These are phyloP conservation scores for Embiotoca jacksoni DNA, from an alignment of 2,113 vertebrate species.

Conservation along the genomic window DNA sequence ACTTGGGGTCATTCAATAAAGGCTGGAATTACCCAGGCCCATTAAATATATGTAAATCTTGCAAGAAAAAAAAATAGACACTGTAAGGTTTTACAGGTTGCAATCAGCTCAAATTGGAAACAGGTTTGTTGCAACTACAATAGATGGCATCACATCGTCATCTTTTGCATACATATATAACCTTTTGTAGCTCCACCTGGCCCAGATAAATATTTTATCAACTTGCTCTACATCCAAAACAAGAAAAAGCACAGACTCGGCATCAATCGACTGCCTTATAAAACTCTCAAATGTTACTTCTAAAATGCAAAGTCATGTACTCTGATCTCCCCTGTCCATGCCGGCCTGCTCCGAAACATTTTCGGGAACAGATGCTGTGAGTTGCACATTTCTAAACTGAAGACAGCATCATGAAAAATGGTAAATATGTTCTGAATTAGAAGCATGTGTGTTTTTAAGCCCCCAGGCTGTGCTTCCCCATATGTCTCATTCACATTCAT, in stretches of 20 bases:
- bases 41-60: conserved; percentile 31
- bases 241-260: background rate
- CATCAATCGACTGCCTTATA: conserved; percentile 26
- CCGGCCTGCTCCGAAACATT: conserved; percentile 53
- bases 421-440: conserved; percentile 82
- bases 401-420: conserved; percentile 77
- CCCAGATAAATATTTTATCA: background rate
- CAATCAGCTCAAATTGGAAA: background rate
- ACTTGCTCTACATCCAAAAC: conserved; percentile 9
- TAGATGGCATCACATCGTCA: background rate
- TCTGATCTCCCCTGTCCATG: conserved; percentile 39
- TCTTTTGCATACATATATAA: background rate
- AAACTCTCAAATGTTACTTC: conserved; percentile 43
- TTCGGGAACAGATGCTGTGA: conserved; percentile 68
- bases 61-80: conserved; percentile 16
- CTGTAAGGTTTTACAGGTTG: conserved; percentile 3
- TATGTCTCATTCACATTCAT: conserved; percentile 79
- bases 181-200: background rate
- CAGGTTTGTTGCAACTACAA: conserved; percentile 1
- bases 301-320: conserved; percentile 46
- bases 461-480: conserved; percentile 74
- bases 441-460: conserved; percentile 78
- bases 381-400: conserved; percentile 69
- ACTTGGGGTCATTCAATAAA: conserved; percentile 54
- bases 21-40: conserved; percentile 31